Conservation (phyloP, 2,113 vertebrate genomes). For the Cebidichthys violaceus region DNA sequence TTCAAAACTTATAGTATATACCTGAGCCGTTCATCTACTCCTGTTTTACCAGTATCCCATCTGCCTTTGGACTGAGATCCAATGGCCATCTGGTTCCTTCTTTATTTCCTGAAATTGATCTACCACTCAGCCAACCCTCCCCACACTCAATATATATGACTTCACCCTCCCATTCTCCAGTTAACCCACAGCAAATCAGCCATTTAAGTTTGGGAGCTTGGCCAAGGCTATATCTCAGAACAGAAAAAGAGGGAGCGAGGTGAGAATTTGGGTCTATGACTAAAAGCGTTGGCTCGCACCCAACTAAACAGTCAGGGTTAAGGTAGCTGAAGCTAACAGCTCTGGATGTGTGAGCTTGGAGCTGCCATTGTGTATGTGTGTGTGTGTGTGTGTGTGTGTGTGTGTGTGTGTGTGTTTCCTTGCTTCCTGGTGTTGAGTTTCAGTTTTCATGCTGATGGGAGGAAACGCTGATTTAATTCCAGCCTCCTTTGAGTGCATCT, state of each 20-base stretch:
- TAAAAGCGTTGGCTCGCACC: constrained; percentile 66
- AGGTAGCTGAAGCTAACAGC: constrained; percentile 59
- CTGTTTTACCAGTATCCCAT: constrained; percentile 51
- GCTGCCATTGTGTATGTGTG: constrained; percentile 33
- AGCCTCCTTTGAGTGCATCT: constrained; percentile 57
- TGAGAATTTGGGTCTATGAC: constrained; percentile 74
- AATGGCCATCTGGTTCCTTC: constrained; percentile 63
- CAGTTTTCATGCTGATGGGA: constrained; percentile 65
- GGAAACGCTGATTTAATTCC: constrained; percentile 78
- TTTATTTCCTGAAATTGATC: constrained; percentile 70
- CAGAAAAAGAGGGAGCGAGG: constrained; percentile 58
- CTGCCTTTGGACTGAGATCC: constrained; percentile 55
- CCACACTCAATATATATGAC: constrained; percentile 70
- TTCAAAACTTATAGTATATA: constrained; percentile 55
- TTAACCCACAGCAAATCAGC: constrained; percentile 74
- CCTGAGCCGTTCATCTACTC: constrained; percentile 49
- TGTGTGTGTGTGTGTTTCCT: constrained; percentile 44
- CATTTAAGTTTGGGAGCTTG: constrained; percentile 70
- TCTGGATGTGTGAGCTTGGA: constrained; percentile 53
- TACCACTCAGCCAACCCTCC: constrained; percentile 58
- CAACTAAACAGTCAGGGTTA: constrained; percentile 60
- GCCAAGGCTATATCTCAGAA: constrained; percentile 73
- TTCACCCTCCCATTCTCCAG: constrained; percentile 68
- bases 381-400: constrained; percentile 43
- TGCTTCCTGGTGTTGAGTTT: constrained; percentile 66